These are phyloP conservation scores for Syngnathus typhle DNA, from an alignment of 2,113 vertebrate species.

Conservation along the genomic window DNA sequence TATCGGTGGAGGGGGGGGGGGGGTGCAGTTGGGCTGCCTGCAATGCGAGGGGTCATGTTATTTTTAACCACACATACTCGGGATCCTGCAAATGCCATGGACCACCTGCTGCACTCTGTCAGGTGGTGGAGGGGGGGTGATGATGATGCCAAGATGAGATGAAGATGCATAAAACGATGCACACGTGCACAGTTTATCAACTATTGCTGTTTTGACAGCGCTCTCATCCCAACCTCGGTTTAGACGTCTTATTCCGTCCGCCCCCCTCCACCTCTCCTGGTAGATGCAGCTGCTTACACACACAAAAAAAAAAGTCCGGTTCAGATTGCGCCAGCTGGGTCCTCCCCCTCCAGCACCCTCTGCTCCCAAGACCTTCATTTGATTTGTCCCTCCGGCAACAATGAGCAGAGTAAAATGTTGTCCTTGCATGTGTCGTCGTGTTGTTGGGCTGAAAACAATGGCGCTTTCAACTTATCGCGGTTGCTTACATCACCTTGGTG, in stretches of 20 bases:
- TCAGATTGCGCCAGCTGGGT: slow-evolving; percentile 55
- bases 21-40: slow-evolving; percentile 31
- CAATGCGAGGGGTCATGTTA: slow-evolving; percentile 55
- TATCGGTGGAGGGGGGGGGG: not conserved
- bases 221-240: not conserved
- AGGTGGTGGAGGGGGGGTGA: slow-evolving; percentile 44
- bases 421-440: not conserved
- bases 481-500: not conserved
- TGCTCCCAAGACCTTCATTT: slow-evolving; percentile 12
- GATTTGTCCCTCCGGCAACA: not conserved
- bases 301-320: slow-evolving; percentile 22
- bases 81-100: slow-evolving; percentile 26
- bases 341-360: slow-evolving; percentile 18
- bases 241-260: not conserved
- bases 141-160: not conserved
- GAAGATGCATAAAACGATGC: not conserved
- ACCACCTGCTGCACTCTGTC: slow-evolving; percentile 61
- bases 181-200: not conserved
- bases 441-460: not conserved
- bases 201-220: not conserved
- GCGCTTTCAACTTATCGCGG: not conserved
- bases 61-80: slow-evolving; percentile 53
- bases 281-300: slow-evolving; percentile 49
- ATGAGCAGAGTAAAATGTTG: not conserved
- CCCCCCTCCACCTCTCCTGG: slow-evolving; percentile 1